Base-by-base conservation (phyloP, 2,113 vertebrate species). In the Merops nubicus region DNA sequence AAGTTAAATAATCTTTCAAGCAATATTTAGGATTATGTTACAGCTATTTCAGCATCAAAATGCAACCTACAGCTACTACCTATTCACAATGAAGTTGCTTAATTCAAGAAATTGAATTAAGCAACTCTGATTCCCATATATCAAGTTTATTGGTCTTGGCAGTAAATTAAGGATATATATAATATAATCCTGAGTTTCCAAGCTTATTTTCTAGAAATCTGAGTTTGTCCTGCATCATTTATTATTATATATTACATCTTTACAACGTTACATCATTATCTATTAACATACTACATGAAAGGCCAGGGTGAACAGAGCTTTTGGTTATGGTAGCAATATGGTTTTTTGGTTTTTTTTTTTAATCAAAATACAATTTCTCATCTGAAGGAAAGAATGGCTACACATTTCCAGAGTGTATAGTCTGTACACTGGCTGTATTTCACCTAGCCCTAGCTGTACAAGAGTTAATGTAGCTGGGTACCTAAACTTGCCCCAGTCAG, bases 51-150 rank as follows among this genome's bases (percentile, higher is more conserved):
- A 48, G 40, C 23, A 65, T 91, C 36, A 65, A 94, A 84, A 57
- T 56, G 40, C 57, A 88, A 85, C 57, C 51, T 85, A 45, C 34
- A 53, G 50, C n/a, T 94, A 88, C 73, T 42, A 88, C 7, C 59
- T 74, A 69, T 57, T 95, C 72, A 92, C 72, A 86, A 31, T 57
- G n/a, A 93, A 91, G 36, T 88, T 80, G 23, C 33, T 64, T 84
- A 83, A 89, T 84, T 89, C 51, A 62, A 33, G 79, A 79, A 51
- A 43, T 88, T 83, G 85, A 93, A 79, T 91, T 82, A 93, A 73
- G 57, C 42, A 60, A 53, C 45, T 65, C 11, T 88, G 77, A 74
- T 80, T 86, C n/a, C 21, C 34, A 29, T 60, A 43, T 90, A 90
- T 60, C 40, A 60, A 73, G 53, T 83, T 43, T 85, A 83, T 76